These are phyloP conservation scores for Glaucopsyche alexis DNA, from an alignment of 2,888 invertebrate species.

Conservation along the genomic window DNA sequence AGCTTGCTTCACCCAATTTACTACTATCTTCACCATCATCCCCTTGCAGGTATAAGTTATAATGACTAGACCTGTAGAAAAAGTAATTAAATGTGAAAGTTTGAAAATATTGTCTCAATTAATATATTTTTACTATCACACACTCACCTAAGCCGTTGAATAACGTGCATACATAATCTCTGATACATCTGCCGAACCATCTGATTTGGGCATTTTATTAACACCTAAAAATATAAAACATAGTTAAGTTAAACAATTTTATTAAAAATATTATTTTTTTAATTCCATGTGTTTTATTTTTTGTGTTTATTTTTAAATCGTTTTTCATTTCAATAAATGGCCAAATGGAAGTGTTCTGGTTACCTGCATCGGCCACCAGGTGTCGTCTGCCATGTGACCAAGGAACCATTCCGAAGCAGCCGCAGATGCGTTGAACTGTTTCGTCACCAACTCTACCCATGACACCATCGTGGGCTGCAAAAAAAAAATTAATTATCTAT, in stretches of 20 bases:
- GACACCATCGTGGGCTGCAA: slow-evolving; percentile 95
- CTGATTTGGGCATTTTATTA: slow-evolving; percentile 97
- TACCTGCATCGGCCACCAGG: slow-evolving; percentile 96
- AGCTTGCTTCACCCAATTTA: slow-evolving; percentile 88
- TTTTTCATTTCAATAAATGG: not conserved
- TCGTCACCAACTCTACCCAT: slow-evolving; percentile 96
- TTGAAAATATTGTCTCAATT: too few species aligned
- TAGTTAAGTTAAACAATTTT: too few species aligned
- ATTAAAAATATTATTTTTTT: too few species aligned
- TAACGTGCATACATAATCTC: slow-evolving; percentile 95
- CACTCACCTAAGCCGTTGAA: slow-evolving; percentile 88
- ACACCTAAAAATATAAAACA: slow-evolving; percentile 79
- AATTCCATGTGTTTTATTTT: too few species aligned
- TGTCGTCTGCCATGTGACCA: slow-evolving; percentile 94
- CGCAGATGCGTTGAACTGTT: slow-evolving; percentile 95
- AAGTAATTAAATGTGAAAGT: not conserved
- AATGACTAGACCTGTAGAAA: slow-evolving; percentile 79
- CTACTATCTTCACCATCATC: slow-evolving; percentile 77
- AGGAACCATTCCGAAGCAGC: slow-evolving; percentile 95
- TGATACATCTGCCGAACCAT: slow-evolving; percentile 99
- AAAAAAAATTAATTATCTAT: slow-evolving; percentile 26
- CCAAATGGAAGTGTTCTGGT: slow-evolving; percentile 31
- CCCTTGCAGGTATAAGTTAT: slow-evolving; percentile 82
- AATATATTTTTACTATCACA: slow-evolving; percentile 3
- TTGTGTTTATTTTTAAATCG: too few species aligned